Base-by-base conservation (phyloP, 2,113 vertebrate genomes). In the Sturnira hondurensis region DNA sequence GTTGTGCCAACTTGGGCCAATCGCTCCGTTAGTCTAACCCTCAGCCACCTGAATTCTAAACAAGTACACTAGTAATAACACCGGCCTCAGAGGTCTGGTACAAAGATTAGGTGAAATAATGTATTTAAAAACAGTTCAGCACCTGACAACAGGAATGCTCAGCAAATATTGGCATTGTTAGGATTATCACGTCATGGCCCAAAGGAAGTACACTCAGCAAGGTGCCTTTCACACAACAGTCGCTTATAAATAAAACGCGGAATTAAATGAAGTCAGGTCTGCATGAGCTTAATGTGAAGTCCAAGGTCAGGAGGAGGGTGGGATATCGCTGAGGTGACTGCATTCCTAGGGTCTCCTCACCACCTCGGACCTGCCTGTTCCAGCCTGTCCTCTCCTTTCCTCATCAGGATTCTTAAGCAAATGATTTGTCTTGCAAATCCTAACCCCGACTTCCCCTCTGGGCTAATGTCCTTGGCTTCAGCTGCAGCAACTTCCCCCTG, bases 241-340 rank as follows among this genome's bases (percentile, higher is more conserved):
- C 24, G 2, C 52, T 4, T 7, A 31, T 5, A 31, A n/a, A 70
- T 9, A 17, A 31, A 17, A 31, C 4, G 1, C n/a, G 38, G 31
- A 28, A 8, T 7, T 31, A 24, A 8, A 31, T 47, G 47, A 36
- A n/a, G 52, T 19, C 54, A 38, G 63, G 26, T 8, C 52, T 1
- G 0, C 41, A 3, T 1, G 52, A 43, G 58, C 16, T 65, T 3
- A 1, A 0, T 0, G 0, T 3, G 47, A 31, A 28, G 19, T 19
- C 36, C 45, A 11, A 11, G 20, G 43, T 26, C 56, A 16, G 54
- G 43, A 77, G 45, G 17, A 38, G 26, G 33, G 17, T 1, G 8
- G 52, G 54, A 15, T 10, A 0, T 26, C 2, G n/a, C 13, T 0
- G 0, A 13, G 4, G 33, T 1, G 50, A 54, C 5, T n/a, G 15